Evolutionary conservation across 2,888 invertebrate species (phyloP).

Genomic region (Drosophila testacea): DNA sequence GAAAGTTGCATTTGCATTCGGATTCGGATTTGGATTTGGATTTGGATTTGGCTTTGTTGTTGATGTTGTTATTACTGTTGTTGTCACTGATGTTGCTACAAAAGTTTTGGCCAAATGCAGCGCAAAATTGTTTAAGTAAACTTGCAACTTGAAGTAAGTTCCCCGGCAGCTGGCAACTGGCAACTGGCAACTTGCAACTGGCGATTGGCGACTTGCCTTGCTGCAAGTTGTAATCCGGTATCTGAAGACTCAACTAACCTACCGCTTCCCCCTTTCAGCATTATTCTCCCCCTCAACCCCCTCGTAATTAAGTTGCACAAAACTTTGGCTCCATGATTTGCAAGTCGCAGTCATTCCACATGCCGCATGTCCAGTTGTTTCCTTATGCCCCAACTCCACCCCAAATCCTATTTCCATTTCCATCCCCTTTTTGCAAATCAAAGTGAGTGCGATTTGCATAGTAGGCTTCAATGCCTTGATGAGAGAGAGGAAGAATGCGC

Average conservation of each 20-base stretch:
- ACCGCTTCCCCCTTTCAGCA: not conserved
- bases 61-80: conserved; percentile 6
- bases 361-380: conserved; percentile 27
- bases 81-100: conserved; percentile 34
- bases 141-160: conserved; percentile 59
- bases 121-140: conserved; percentile 71
- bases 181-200: conserved; percentile 8
- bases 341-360: conserved; percentile 35
- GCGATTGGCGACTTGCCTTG: conserved; percentile 13
- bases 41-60: conserved; percentile 39
- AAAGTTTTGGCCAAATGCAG: conserved; percentile 61
- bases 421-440: conserved; percentile 31
- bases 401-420: not conserved
- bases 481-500: not conserved
- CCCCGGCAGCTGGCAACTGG: conserved; percentile 37
- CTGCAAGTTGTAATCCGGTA: conserved; percentile 27
- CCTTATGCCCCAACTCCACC: not conserved
- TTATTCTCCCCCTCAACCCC: not conserved
- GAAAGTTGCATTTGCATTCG: conserved; percentile 30
- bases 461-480: not conserved
- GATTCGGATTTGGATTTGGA: conserved; percentile 17
- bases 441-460: conserved; percentile 37
- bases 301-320: conserved; percentile 72
- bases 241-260: not conserved
- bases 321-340: conserved; percentile 68